These are phyloP conservation scores for Temnothorax ravouxi DNA, from an alignment of 2,888 invertebrate species.

Conservation along the genomic window DNA sequence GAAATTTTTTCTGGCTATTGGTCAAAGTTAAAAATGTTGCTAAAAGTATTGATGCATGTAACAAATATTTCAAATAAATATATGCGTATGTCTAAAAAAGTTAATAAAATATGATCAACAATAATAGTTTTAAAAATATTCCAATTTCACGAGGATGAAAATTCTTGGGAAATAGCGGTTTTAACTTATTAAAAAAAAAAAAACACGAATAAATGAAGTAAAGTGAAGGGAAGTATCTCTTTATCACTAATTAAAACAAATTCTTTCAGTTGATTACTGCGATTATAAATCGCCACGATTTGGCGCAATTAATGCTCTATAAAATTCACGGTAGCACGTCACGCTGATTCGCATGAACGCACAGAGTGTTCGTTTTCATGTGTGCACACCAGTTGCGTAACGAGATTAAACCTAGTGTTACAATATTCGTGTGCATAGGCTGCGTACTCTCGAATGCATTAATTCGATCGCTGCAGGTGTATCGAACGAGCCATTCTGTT, in stretches of 20 bases:
- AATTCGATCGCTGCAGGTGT: constrained; percentile 28
- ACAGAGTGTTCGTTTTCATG: constrained; percentile 15
- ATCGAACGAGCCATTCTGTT: constrained; percentile 18
- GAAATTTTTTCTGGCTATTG: not conserved
- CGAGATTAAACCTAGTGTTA: constrained; percentile 42
- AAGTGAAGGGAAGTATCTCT: not conserved
- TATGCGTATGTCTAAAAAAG: not conserved
- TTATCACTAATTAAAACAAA: constrained; percentile 77
- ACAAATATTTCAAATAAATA: not conserved
- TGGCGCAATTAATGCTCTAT: constrained; percentile 72
- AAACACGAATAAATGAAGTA: not conserved
- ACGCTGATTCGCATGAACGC: constrained; percentile 51
- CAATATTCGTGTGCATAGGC: constrained; percentile 8
- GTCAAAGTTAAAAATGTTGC: not conserved
- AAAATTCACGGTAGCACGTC: constrained; percentile 66
- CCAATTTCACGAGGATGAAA: not conserved
- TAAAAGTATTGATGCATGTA: not conserved
- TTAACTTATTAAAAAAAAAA: not conserved
- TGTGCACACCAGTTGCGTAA: constrained; percentile 43
- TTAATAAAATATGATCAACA: not conserved
- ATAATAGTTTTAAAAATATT: not conserved
- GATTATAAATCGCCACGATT: constrained; percentile 70
- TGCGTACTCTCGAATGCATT: constrained; percentile 10
- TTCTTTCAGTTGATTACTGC: constrained; percentile 72
- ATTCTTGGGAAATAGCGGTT: not conserved